phyloP scores from a whole-genome alignment of 1,140 invertebrate species.

The Cheumatopsyche charites region DNA sequence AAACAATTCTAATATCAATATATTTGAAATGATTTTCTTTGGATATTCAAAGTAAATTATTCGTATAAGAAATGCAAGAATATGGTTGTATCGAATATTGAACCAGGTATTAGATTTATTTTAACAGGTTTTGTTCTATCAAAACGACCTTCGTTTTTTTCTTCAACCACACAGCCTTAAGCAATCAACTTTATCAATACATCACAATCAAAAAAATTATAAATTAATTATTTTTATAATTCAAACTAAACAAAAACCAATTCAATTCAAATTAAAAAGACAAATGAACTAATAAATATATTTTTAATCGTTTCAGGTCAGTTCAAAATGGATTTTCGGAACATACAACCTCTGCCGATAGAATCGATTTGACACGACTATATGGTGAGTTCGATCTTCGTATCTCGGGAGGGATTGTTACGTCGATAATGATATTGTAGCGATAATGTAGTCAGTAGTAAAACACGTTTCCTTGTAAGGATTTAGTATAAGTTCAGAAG shows the following conservation, averaged over 20 bases:
- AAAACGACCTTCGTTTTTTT: conserved; percentile 14
- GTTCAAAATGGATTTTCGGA: conserved; percentile 36
- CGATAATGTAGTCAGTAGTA: not conserved
- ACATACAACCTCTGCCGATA: conserved; percentile 11
- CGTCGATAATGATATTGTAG: not conserved
- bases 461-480: conserved; percentile 28
- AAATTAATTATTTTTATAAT: not conserved
- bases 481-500: conserved; percentile 10
- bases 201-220: not conserved
- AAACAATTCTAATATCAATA: too few relatives aligned
- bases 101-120: not conserved
- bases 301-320: conserved; percentile 39
- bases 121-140: conserved; percentile 1
- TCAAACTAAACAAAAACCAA: too few relatives aligned
- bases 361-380: not conserved
- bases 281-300: not conserved
- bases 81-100: too few relatives aligned
- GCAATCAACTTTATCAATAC: not conserved
- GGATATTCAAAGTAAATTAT: too few relatives aligned
- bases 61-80: too few relatives aligned
- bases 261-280: too few relatives aligned
- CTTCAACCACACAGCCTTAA: not conserved
- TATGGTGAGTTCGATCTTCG: conserved; percentile 15
- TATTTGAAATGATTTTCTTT: too few relatives aligned
- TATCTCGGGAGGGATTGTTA: not conserved